Conservation (phyloP, 1,140 invertebrate genomes). For the Lepeophtheirus salmonis region DNA sequence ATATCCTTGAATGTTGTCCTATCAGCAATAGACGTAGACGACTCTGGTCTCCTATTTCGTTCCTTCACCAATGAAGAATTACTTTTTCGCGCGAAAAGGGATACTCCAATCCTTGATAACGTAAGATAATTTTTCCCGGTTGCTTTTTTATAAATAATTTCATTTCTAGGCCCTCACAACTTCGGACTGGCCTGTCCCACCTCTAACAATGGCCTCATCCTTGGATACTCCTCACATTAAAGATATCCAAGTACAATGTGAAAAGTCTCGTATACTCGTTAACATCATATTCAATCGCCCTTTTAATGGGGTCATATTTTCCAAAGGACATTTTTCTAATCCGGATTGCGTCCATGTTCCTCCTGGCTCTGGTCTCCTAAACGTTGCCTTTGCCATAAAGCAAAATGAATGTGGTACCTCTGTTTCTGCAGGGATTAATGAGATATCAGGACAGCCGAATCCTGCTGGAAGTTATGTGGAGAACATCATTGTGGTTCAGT, state of each 20-base stretch:
- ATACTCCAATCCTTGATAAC: too few relatives aligned
- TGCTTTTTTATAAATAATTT: too few relatives aligned
- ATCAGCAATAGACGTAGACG: too few relatives aligned
- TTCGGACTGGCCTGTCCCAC: constrained; percentile 6
- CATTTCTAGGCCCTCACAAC: background rate
- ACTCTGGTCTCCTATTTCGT: too few relatives aligned
- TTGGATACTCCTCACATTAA: constrained; percentile 69
- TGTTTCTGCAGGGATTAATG: constrained; percentile 18
- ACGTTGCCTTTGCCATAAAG: constrained; percentile 40
- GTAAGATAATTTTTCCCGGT: too few relatives aligned
- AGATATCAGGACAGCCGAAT: constrained; percentile 34
- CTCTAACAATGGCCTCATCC: constrained; percentile 59
- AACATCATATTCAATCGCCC: constrained; percentile 83
- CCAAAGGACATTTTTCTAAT: constrained; percentile 77
- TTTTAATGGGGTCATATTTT: constrained; percentile 89
- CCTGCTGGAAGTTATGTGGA: constrained; percentile 78
- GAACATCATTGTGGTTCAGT: constrained; percentile 85
- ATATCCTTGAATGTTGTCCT: too few relatives aligned
- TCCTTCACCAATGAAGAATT: too few relatives aligned
- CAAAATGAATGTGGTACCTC: constrained; percentile 23
- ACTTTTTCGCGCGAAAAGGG: too few relatives aligned
- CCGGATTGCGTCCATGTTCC: constrained; percentile 75
- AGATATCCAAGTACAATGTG: constrained; percentile 77
- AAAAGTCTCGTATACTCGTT: constrained; percentile 83
- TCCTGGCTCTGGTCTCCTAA: constrained; percentile 64